Percentiles rank a stretch among this genome's conserved stretches.
phyloP scores from a whole-genome alignment of 2,113 vertebrate genomes.

The Poeciliopsis prolifica region DNA sequence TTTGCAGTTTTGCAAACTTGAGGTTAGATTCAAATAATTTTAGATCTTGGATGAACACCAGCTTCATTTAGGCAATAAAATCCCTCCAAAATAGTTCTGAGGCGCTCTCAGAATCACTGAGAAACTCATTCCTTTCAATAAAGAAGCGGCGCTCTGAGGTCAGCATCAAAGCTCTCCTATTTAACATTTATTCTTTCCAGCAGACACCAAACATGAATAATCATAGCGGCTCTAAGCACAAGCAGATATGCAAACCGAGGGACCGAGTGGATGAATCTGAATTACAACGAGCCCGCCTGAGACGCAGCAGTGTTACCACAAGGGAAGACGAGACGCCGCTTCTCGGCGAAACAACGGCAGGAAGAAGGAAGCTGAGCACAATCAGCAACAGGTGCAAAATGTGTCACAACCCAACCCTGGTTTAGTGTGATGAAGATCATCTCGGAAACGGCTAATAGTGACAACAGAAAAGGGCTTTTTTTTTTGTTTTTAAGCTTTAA shows the following conservation, averaged over 20 bases:
- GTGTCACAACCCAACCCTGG: not conserved
- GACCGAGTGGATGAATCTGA: not conserved
- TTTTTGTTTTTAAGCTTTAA: too few relatives aligned
- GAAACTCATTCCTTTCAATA: not conserved
- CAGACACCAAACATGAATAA: not conserved
- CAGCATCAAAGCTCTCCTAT: not conserved
- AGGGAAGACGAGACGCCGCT: not conserved
- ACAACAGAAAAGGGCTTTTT: not conserved
- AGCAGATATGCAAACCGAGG: conserved; percentile 5
- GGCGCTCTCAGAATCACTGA: not conserved
- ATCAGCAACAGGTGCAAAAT: not conserved
- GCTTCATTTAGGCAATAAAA: not conserved
- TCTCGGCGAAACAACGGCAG: not conserved
- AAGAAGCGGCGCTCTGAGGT: not conserved
- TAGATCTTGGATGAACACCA: not conserved
- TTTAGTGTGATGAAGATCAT: not conserved
- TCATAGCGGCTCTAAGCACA: not conserved
- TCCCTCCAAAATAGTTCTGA: not conserved
- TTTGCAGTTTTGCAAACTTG: not conserved
- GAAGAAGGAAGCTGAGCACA: not conserved
- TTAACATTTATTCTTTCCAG: not conserved
- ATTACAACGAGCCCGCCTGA: not conserved
- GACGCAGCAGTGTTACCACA: not conserved
- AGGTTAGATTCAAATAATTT: not conserved
- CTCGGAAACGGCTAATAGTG: not conserved